Percentiles rank a stretch among this genome's conserved stretches.
phyloP scores from a whole-genome alignment of 1,140 invertebrate genomes.

The Ephestia elutella region DNA sequence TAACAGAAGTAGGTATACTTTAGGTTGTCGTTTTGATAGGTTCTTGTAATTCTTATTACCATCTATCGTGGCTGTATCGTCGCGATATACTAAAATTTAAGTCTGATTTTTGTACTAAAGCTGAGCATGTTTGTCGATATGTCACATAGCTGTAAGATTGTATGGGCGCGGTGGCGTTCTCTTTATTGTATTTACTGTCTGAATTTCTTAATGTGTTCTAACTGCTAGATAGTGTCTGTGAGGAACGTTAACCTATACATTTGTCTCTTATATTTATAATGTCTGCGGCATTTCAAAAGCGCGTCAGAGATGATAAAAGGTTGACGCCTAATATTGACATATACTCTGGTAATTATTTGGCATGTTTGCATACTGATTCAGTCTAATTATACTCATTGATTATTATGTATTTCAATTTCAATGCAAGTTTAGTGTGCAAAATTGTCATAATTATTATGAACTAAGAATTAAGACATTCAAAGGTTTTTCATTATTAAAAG shows the following conservation, averaged over 20 bases:
- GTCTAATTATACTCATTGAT: too few relatives aligned
- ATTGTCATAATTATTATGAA: neutral
- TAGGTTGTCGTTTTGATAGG: slow-evolving; percentile 44
- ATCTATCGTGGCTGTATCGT: neutral
- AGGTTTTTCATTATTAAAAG: neutral
- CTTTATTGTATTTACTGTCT: neutral
- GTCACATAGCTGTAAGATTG: slow-evolving; percentile 38
- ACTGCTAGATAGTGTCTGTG: neutral
- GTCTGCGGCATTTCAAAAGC: too few relatives aligned
- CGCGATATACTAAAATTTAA: slow-evolving; percentile 34
- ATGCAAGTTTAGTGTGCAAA: neutral
- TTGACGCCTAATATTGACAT: too few relatives aligned
- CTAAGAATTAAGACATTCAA: neutral
- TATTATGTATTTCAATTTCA: too few relatives aligned
- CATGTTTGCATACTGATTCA: neutral
- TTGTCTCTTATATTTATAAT: neutral
- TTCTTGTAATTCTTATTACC: slow-evolving; percentile 22
- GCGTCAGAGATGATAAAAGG: too few relatives aligned
- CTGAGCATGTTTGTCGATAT: slow-evolving; percentile 45
- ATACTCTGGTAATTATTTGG: too few relatives aligned
- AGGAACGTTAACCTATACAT: neutral
- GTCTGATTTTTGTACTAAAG: slow-evolving; percentile 61
- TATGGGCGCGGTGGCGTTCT: slow-evolving; percentile 2
- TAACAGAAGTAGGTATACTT: slow-evolving; percentile 54
- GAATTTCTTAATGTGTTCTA: neutral